A percentile compares a stretch with the other conserved stretches of the same genome.
These are phyloP conservation scores for Xyliphius kryptos DNA, from an alignment of 2,113 vertebrate genomes.

Conservation along the genomic window DNA sequence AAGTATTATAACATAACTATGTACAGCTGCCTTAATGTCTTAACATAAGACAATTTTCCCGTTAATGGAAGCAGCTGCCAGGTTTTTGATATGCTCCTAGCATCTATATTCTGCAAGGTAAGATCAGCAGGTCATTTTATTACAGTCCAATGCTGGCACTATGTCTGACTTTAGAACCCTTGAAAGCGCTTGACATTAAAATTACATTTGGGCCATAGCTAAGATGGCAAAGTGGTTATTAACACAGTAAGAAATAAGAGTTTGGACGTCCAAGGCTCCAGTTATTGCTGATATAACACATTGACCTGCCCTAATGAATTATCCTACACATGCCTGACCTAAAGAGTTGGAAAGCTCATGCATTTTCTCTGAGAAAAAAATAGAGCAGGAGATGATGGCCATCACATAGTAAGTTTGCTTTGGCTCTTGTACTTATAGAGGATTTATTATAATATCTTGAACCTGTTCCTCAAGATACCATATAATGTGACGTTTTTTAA, in stretches of 20 bases:
- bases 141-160: constrained; percentile 51
- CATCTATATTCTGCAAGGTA: constrained; percentile 56
- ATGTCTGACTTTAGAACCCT: constrained; percentile 59
- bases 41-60: constrained; percentile 53
- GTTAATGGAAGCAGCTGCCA: constrained; percentile 51
- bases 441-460: no score
- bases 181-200: constrained; percentile 56
- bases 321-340: constrained; percentile 37
- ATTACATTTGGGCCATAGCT: constrained; percentile 40
- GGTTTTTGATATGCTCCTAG: constrained; percentile 55
- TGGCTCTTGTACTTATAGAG: no score
- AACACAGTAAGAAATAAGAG: constrained; percentile 51
- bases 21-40: constrained; percentile 58
- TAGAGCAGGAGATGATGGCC: constrained; percentile 1
- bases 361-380: constrained; percentile 15
- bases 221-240: constrained; percentile 49
- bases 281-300: constrained; percentile 48
- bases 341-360: constrained; percentile 1
- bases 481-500: no score
- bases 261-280: constrained; percentile 50
- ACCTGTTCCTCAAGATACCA: no score
- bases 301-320: constrained; percentile 48
- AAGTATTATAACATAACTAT: no score
- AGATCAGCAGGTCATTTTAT: constrained; percentile 61
- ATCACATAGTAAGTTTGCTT: no score